Percentiles rank a stretch among this genome's conserved stretches.
Evolutionary conservation across 2,888 invertebrate genomes (phyloP).

Genomic region (Cinara cedri): DNA sequence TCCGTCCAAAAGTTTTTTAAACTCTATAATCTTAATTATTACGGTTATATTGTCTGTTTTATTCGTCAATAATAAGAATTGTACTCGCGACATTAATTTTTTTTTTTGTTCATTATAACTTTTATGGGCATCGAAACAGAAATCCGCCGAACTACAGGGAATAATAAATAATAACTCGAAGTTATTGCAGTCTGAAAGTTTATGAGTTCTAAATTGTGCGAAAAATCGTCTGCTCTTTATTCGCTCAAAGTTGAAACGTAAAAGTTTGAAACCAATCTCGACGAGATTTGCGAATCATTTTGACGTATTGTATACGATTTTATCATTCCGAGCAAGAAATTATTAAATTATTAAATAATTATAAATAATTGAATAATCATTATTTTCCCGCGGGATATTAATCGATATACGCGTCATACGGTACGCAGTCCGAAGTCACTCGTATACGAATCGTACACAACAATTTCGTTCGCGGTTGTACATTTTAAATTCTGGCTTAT

Average conservation of each 20-base stretch:
- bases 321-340: background rate
- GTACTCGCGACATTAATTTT: too few species aligned
- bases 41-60: too few species aligned
- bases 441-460: too few species aligned
- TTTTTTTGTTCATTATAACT: too few species aligned
- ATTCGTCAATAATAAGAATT: too few species aligned
- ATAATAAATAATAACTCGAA: background rate
- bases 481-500: too few species aligned
- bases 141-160: too few species aligned
- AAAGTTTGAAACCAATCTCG: conserved; percentile 21
- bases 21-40: too few species aligned
- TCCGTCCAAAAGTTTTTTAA: too few species aligned
- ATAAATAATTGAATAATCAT: background rate
- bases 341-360: too few species aligned
- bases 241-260: background rate
- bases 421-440: background rate
- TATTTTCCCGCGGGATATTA: background rate
- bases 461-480: too few species aligned
- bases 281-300: conserved; percentile 28
- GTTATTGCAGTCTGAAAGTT: background rate
- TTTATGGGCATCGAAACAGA: too few species aligned
- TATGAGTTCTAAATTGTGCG: conserved; percentile 17
- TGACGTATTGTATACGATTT: background rate
- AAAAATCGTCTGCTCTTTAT: conserved; percentile 24
- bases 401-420: background rate